Conservation (phyloP, 2,888 invertebrate genomes). For the Thymelicus acteon region DNA sequence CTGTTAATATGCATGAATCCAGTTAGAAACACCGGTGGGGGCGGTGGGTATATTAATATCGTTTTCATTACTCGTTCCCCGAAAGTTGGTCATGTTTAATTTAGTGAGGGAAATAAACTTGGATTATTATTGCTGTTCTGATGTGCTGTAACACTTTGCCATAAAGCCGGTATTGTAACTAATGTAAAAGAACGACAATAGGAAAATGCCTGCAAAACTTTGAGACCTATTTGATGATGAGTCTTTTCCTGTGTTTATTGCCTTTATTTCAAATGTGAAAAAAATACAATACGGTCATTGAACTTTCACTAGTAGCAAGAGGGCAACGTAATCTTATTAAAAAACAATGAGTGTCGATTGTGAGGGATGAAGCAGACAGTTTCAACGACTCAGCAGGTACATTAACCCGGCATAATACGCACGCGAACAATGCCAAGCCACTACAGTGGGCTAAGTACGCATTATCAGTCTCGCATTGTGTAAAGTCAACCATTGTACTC, state of each 20-base stretch:
- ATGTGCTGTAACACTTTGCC: too few relatives aligned
- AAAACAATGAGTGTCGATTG: slow-evolving; percentile 18
- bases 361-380: slow-evolving; percentile 20
- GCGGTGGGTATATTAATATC: neutral
- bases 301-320: neutral
- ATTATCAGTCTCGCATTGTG: slow-evolving; percentile 34
- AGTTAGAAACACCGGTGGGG: neutral
- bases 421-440: slow-evolving; percentile 24
- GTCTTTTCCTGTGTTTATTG: too few relatives aligned
- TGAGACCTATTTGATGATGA: too few relatives aligned
- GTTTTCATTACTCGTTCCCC: neutral
- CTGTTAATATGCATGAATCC: neutral
- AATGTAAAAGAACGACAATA: too few relatives aligned
- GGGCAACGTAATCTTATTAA: slow-evolving; percentile 6
- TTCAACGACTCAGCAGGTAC: slow-evolving; percentile 25
- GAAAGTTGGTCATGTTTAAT: too few relatives aligned
- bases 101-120: too few relatives aligned
- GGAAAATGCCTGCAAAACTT: too few relatives aligned
- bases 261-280: too few relatives aligned
- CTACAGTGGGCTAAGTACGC: slow-evolving; percentile 26
- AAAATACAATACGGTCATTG: neutral
- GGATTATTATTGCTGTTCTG: neutral
- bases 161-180: too few relatives aligned
- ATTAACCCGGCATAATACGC: slow-evolving; percentile 24
- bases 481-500: slow-evolving; percentile 35